A percentile compares a stretch with the other conserved stretches of the same genome.
These are phyloP conservation scores for Nothobranchius kuhntae DNA, from an alignment of 2,113 vertebrate genomes.

Conservation along the genomic window DNA sequence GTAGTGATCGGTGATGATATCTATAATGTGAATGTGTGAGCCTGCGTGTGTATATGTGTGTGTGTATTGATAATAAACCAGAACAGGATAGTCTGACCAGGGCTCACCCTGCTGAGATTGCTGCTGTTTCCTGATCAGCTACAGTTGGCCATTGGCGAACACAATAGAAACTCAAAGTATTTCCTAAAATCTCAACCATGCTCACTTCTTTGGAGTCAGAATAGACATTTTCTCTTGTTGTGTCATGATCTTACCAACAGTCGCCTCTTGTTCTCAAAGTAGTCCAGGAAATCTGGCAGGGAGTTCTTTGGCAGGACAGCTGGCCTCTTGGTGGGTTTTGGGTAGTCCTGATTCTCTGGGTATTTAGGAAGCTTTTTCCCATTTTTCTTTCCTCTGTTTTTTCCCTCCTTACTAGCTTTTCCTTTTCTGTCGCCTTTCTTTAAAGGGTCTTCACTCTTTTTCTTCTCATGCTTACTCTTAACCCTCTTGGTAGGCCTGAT, in stretches of 20 bases:
- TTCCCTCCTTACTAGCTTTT: conserved; percentile 83
- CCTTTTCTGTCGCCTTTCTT: conserved; percentile 86
- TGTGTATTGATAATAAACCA: too few species aligned
- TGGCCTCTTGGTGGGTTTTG: conserved; percentile 81
- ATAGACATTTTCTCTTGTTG: neutral
- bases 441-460: conserved; percentile 82
- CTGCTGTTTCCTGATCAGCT: too few species aligned
- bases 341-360: conserved; percentile 80
- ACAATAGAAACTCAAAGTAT: too few species aligned
- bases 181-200: too few species aligned
- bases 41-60: too few species aligned
- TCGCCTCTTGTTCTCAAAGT: conserved; percentile 92
- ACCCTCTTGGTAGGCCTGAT: conserved; percentile 77
- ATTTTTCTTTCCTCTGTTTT: conserved; percentile 82
- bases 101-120: too few species aligned
- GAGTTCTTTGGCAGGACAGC: conserved; percentile 76
- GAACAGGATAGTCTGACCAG: too few species aligned
- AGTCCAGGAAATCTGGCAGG: conserved; percentile 84
- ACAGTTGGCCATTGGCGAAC: too few species aligned
- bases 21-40: too few species aligned
- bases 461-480: conserved; percentile 87
- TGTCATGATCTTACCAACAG: conserved; percentile 88
- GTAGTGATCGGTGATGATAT: too few species aligned
- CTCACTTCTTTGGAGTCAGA: too few species aligned
- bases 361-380: conserved; percentile 81